Evolutionary conservation across 1,140 invertebrate genomes (phyloP).

Genomic region (Pogonus chalceus): DNA sequence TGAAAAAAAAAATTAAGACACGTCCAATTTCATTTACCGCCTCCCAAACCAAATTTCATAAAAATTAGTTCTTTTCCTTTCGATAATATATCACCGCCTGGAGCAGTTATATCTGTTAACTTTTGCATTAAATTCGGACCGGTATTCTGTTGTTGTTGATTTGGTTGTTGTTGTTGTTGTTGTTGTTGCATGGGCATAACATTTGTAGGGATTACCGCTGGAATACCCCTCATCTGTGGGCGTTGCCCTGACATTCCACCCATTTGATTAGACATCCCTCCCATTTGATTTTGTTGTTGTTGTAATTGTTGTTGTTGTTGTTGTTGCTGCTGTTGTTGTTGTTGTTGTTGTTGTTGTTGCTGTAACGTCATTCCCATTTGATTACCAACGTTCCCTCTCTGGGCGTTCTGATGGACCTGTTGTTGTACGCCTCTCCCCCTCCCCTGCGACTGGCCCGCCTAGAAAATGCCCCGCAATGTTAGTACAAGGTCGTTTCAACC

Average conservation of each 20-base stretch:
- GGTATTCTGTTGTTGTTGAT: constrained; percentile 34
- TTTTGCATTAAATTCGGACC: constrained; percentile 71
- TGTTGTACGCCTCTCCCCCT: constrained; percentile 24
- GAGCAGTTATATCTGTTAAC: constrained; percentile 68
- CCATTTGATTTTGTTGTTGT: constrained; percentile 9
- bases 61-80: constrained; percentile 86
- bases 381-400: constrained; percentile 19
- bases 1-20: too few relatives aligned
- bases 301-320: constrained; percentile 27
- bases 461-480: not conserved
- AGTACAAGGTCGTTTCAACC: too few relatives aligned
- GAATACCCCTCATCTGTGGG: constrained; percentile 40
- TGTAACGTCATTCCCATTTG: constrained; percentile 2
- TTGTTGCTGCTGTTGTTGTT: constrained; percentile 33
- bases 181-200: constrained; percentile 36
- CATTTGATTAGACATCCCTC: not conserved
- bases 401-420: constrained; percentile 19
- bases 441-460: constrained; percentile 20
- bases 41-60: constrained; percentile 80
- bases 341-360: constrained; percentile 23
- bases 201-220: constrained; percentile 45
- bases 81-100: constrained; percentile 72
- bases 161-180: constrained; percentile 33
- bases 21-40: constrained; percentile 21
- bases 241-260: not conserved